Evolutionary conservation across 2,888 invertebrate species (phyloP).

Genomic region (Calameuta filiformis): DNA sequence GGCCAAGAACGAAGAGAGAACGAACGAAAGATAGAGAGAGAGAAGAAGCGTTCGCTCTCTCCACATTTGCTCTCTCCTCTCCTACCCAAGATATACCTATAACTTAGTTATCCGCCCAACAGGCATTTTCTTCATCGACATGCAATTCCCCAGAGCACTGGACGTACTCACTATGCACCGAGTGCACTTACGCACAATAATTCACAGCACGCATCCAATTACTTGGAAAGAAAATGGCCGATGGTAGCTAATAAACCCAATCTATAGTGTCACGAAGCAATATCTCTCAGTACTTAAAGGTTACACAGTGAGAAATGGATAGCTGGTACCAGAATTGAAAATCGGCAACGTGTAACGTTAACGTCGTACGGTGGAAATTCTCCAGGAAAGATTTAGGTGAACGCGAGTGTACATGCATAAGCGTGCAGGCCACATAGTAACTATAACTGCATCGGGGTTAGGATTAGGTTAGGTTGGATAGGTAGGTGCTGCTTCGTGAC

Average conservation of each 20-base stretch:
- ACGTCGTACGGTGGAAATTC: not conserved
- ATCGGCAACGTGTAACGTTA: not conserved
- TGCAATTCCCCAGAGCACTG: not conserved
- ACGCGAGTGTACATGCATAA: not conserved
- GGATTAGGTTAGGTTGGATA: not conserved
- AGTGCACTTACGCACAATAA: not conserved
- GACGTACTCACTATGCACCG: not conserved
- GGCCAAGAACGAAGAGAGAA: not conserved
- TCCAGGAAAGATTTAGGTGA: not conserved
- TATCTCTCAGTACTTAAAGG: not conserved
- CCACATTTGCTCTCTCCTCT: not conserved
- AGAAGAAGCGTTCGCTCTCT: not conserved
- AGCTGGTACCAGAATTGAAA: not conserved
- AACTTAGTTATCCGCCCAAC: not conserved
- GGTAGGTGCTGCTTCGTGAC: not conserved
- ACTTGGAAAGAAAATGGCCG: not conserved
- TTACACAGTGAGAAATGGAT: not conserved
- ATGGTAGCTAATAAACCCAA: not conserved
- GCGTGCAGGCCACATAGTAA: not conserved
- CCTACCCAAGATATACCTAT: not conserved
- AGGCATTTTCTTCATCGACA: not conserved
- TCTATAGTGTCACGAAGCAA: not conserved
- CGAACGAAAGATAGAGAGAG: slow-evolving; percentile 2
- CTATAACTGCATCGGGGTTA: not conserved
- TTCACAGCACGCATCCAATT: not conserved